Evolutionary conservation across 2,888 invertebrate genomes (phyloP), one percentile per base, ranked within the genome.

Genomic region (Cistogaster globosa): DNA sequence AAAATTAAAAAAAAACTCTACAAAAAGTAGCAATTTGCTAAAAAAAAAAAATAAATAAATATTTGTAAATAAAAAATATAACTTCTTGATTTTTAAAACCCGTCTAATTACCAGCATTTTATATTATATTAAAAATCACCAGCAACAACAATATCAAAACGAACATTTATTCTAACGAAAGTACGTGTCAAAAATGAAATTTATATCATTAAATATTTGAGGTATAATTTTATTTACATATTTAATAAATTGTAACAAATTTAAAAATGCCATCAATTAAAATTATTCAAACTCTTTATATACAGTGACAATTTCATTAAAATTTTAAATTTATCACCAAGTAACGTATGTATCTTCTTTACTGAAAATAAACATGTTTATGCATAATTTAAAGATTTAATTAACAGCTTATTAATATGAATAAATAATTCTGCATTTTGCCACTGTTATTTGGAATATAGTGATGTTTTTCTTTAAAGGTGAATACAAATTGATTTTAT

Each of bases 181-280:
- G 85, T 85, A 85, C 45, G 85, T 82, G 81, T 74, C 16, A 18
- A 62, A 36, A 51, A 63, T 16, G 57, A 62, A 69, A 75, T 60
- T 69, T 71, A 36, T 69, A 67, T 0, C 7, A 26, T 53, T 65
- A 22, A 51, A 22, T 38, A 32, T 67, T 9, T 51, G 16, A 38
- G n/a, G n/a, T 22, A 63, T 12, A 55, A 38, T 53, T 53, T 36
- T 32, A 55, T 63, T 55, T 32, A 53, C 38, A 74, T 53, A 74
- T 58, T 48, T 14, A 48, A 48, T 48, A 14, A 42, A 16, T 48
- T 48, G 16, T 48, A n/a, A 65, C 22, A 65, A 16, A 14, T 12
- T 42, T 12, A 42, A 42, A 12, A 42, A 42, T 12, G 12, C 42
- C 11, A 42, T 7, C 32, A 32, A 32, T 32, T 32, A 32, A 32